Evolutionary conservation across 92 coral and sea anemone species (phyloP), one percentile per base, ranked within the genome.

Genomic region (Pocillopora grandis): DNA sequence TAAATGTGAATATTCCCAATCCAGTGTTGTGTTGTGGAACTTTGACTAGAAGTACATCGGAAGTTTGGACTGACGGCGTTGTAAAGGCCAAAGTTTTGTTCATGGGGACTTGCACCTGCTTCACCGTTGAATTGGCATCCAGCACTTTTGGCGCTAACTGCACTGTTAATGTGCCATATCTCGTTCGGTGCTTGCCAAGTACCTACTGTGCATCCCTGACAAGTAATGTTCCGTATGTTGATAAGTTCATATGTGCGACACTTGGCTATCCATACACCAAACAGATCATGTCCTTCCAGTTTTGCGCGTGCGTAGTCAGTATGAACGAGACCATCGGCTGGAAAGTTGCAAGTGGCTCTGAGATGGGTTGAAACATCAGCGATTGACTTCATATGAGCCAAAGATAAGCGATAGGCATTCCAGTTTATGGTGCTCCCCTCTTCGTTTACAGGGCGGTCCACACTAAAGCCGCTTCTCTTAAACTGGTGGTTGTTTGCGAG

Each of bases 341-440:
- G 64, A 72, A 65, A 87, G 78, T 81, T 87, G 33, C 90, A 87
- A 58, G 90, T 87, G 76, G 86, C 90, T 87, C 86, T 81, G 72
- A 75, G 72, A 57, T 66, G 79, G 57, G 84, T 85, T 36, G 84
- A 66, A 2, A 33, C 21, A 69, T 49, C 55, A 37, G 59, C 80
- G 77, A 85, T 37, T 76, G 80, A 68, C 64, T 60, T 58, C 84
- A 85, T 81, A 62, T 23, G 69, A 42, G 76, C 0, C 31, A 81
- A 67, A 18, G 86, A 87, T 69, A 87, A 64, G 11, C 82, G 90
- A 69, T 87, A 87, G 19, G 83, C 90, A 20, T 64, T 0, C 90
- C 90, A 80, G 82, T 56, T 86, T 10, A 72, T 58, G 20, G 55
- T 27, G 13, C 2, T 23, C 3, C 2, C 76, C 66, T 58, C 52